phyloP scores from a whole-genome alignment of 2,888 invertebrate genomes.

The Cecidostiba fungosa region DNA sequence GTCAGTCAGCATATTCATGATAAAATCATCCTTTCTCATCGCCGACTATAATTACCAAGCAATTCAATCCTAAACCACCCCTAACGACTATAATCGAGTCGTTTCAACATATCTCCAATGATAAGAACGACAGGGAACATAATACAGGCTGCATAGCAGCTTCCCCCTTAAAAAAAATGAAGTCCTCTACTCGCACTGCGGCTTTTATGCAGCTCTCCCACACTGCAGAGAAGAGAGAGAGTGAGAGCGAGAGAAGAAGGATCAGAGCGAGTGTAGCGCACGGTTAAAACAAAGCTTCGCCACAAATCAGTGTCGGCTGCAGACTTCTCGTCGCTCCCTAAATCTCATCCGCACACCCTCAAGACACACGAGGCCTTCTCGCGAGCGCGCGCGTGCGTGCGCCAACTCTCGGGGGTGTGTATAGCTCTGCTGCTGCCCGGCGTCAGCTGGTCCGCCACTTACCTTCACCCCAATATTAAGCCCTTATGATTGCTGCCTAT shows the following conservation, averaged over 20 bases:
- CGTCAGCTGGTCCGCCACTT: constrained; percentile 84
- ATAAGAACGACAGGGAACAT: no score
- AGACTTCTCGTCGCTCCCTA: constrained; percentile 80
- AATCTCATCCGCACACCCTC: constrained; percentile 80
- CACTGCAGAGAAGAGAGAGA: neutral
- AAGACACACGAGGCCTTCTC: constrained; percentile 58
- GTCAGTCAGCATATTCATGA: no score
- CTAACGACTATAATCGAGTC: no score
- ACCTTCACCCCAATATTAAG: constrained; percentile 80
- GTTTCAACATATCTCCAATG: no score
- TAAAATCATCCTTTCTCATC: no score
- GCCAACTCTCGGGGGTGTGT: constrained; percentile 42
- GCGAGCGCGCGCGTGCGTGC: constrained; percentile 76
- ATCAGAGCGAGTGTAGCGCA: constrained; percentile 36
- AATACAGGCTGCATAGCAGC: no score
- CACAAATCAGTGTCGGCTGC: constrained; percentile 80
- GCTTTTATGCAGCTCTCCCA: constrained; percentile 53
- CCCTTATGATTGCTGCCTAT: constrained; percentile 78
- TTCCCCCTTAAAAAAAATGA: no score
- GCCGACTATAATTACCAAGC: no score
- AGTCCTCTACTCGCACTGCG: no score
- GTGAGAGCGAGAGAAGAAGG: constrained; percentile 30
- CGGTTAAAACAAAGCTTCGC: constrained; percentile 79
- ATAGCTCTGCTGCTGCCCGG: constrained; percentile 74
- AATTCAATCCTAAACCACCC: no score